Percentiles rank a stretch among this genome's conserved stretches.
phyloP scores from a whole-genome alignment of 2,888 invertebrate genomes.

The Philaethria dido region DNA sequence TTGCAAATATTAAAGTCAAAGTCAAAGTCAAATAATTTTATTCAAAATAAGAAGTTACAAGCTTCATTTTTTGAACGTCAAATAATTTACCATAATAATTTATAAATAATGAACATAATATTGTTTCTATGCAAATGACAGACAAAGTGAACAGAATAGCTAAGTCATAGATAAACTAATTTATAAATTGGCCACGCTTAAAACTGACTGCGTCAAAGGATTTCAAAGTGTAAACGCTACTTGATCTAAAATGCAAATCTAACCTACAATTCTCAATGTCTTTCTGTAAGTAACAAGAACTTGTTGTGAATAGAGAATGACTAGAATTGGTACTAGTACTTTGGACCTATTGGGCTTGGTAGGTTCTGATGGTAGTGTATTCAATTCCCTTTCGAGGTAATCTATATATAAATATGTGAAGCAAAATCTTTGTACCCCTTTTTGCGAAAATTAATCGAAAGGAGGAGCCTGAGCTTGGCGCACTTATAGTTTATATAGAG shows the following conservation, averaged over 20 bases:
- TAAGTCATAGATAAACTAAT: neutral
- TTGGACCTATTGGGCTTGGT: neutral
- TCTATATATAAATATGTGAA: too few relatives aligned
- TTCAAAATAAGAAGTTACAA: too few relatives aligned
- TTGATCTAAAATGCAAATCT: slow-evolving; percentile 62
- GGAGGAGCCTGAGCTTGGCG: too few relatives aligned
- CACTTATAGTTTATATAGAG: too few relatives aligned
- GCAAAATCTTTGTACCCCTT: too few relatives aligned
- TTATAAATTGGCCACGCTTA: slow-evolving; percentile 17
- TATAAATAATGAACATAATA: too few relatives aligned
- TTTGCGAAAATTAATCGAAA: too few relatives aligned
- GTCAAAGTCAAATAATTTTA: too few relatives aligned
- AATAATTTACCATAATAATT: too few relatives aligned
- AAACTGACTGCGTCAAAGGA: slow-evolving; percentile 27
- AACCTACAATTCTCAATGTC: slow-evolving; percentile 50
- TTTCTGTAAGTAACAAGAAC: slow-evolving; percentile 46
- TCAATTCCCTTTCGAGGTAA: neutral
- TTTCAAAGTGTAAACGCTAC: slow-evolving; percentile 49
- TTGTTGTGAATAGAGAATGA: slow-evolving; percentile 3
- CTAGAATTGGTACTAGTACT: neutral
- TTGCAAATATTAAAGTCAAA: too few relatives aligned
- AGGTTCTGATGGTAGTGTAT: neutral
- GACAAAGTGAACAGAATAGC: neutral
- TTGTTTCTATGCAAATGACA: neutral
- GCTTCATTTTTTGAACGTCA: too few relatives aligned